These are phyloP conservation scores for Stictonetta naevosa DNA, from an alignment of 2,113 vertebrate species.

Conservation along the genomic window DNA sequence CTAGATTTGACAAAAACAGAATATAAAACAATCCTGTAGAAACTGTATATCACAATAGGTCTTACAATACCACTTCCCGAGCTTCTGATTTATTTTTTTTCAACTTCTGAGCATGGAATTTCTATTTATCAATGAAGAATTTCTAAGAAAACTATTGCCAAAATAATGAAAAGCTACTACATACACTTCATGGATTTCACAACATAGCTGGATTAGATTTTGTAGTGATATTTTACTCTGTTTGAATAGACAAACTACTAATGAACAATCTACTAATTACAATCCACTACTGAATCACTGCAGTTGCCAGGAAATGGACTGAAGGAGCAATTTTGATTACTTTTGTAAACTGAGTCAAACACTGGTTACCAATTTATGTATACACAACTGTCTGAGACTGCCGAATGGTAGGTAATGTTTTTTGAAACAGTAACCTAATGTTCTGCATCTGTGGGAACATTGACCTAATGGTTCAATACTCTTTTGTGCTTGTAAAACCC, in stretches of 20 bases:
- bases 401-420: neutral
- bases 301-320: constrained; percentile 15
- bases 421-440: neutral
- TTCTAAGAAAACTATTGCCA: neutral
- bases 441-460: neutral
- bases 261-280: too few relatives aligned
- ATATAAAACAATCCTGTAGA: neutral
- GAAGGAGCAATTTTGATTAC: constrained; percentile 34
- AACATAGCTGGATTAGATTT: neutral
- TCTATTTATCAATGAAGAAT: neutral
- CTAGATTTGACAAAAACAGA: neutral
- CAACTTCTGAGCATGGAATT: neutral
- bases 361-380: neutral
- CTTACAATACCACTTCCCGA: neutral
- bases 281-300: neutral
- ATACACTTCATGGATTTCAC: neutral
- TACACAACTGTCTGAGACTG: neutral
- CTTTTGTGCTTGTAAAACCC: neutral
- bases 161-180: neutral
- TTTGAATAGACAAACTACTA: too few relatives aligned
- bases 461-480: neutral
- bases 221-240: neutral
- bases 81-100: neutral
- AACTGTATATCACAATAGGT: neutral
- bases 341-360: neutral